Evolutionary conservation across 2,113 vertebrate species (phyloP), one percentile per base, ranked within the genome.

Genomic region (Prionailurus bengalensis): DNA sequence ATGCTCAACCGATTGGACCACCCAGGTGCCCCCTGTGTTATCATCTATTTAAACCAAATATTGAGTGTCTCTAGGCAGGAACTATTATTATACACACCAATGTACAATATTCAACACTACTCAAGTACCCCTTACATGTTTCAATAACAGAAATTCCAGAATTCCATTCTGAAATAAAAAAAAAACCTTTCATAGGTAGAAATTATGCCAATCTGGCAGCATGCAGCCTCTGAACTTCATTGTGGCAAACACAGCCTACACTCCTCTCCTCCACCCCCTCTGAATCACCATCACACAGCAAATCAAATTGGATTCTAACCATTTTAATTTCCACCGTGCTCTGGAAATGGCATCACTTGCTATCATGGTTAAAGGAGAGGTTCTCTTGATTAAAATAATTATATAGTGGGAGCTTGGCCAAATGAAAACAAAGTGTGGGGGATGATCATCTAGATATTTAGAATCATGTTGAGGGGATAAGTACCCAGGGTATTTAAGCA

Each of bases 351-450:
- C 71, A 92, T 94, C 42, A 36, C 92, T 97, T 96, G 39, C 92
- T 89, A 65, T 80, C 19, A 8, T 13, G 66, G 79, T 92, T 96
- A 95, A 89, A 91, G 84, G 42, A 97, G 82, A 88, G 42, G 53
- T 85, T 7, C 17, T 94, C 71, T 78, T 96, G 95, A 96, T 93
- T 97, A 96, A 88, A 93, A 96, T 94, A 94, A 97, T 95, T 98
- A 89, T 36, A 58, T 23, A 85, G 27, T 27, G 10, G 85, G 86
- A 94, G 23, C 21, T 16, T 89, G 66, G 39, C 55, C 70, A 88
- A 96, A 78, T 5, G 51, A 48, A 70, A 93, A 97, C 13, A 68
- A 94, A 82, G 12, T 68, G 7, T 53, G 53, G 51, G 23, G 63
- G 81, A 93, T 7, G 96, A 94, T 81, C 80, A 14, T 4, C 63